These are phyloP conservation scores for Tetramorium alpestre DNA, from an alignment of 1,140 invertebrate species.

Conservation along the genomic window DNA sequence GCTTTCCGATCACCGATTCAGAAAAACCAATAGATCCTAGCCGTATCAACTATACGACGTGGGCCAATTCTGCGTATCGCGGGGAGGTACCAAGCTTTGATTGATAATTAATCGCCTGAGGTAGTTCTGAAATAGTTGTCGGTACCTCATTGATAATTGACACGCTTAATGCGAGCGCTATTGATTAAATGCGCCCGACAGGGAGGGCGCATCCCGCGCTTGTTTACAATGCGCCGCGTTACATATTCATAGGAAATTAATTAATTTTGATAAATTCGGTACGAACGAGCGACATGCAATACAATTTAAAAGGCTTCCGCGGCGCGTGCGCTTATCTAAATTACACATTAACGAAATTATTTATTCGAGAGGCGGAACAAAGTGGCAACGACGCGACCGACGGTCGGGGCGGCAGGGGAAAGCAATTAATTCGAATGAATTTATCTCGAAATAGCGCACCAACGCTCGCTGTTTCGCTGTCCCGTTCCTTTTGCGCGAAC, in stretches of 20 bases:
- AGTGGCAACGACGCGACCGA: constrained; percentile 43
- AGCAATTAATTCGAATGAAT: constrained; percentile 62
- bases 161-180: constrained; percentile 57
- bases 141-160: constrained; percentile 66
- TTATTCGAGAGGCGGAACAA: constrained; percentile 58
- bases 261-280: constrained; percentile 68
- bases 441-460: constrained; percentile 58
- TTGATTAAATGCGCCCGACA: constrained; percentile 57
- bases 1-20: constrained; percentile 37
- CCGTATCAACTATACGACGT: not conserved
- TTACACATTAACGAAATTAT: constrained; percentile 73
- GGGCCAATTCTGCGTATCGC: not conserved
- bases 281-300: constrained; percentile 62
- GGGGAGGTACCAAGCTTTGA: constrained; percentile 13
- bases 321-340: constrained; percentile 42
- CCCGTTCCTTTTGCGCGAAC: constrained; percentile 24
- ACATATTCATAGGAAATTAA: constrained; percentile 69
- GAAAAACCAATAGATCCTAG: constrained; percentile 59
- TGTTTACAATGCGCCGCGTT: constrained; percentile 56
- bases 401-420: constrained; percentile 13
- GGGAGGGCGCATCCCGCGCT: constrained; percentile 49
- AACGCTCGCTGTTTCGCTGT: constrained; percentile 34
- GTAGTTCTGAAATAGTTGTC: constrained; percentile 57
- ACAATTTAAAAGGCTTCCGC: constrained; percentile 68
- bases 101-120: constrained; percentile 66